Evolutionary conservation across 2,888 invertebrate genomes (phyloP).

Genomic region (Rhamnusium bicolor): DNA sequence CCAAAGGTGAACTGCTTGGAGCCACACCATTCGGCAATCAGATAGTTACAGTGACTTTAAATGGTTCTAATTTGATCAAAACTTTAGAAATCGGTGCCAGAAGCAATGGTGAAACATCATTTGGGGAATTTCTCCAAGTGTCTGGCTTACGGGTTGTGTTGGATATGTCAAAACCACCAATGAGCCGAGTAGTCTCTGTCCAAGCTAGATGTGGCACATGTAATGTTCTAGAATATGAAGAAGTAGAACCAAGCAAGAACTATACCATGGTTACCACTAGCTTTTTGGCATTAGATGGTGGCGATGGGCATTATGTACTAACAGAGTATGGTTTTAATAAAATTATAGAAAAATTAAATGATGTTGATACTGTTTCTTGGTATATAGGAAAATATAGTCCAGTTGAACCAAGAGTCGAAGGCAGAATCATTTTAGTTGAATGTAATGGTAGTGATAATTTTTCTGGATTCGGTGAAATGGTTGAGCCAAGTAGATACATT

Average conservation of each 20-base stretch:
- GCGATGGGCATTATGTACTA: conserved; percentile 79
- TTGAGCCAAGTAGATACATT: background rate
- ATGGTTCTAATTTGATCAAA: conserved; percentile 77
- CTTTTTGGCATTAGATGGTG: conserved; percentile 80
- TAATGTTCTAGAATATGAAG: conserved; percentile 74
- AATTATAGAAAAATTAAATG: conserved; percentile 71
- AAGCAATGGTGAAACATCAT: conserved; percentile 66
- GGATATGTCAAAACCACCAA: conserved; percentile 76
- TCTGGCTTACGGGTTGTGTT: conserved; percentile 86
- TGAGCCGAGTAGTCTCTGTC: conserved; percentile 78
- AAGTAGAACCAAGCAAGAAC: conserved; percentile 72
- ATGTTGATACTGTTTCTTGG: conserved; percentile 73
- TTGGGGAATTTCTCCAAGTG: conserved; percentile 85
- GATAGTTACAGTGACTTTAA: conserved; percentile 78
- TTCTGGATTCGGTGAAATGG: background rate
- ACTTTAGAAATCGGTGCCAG: conserved; percentile 66
- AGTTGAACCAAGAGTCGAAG: conserved; percentile 78
- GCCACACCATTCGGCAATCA: conserved; percentile 86
- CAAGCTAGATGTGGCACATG: conserved; percentile 82
- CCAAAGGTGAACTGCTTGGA: conserved; percentile 80
- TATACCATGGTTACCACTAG: conserved; percentile 80
- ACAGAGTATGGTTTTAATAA: conserved; percentile 67
- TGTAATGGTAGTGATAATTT: background rate
- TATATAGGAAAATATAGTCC: conserved; percentile 77
- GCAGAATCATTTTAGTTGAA: conserved; percentile 72